These are phyloP conservation scores for Acanthoscelides obtectus DNA, from an alignment of 2,888 invertebrate genomes.

Conservation along the genomic window DNA sequence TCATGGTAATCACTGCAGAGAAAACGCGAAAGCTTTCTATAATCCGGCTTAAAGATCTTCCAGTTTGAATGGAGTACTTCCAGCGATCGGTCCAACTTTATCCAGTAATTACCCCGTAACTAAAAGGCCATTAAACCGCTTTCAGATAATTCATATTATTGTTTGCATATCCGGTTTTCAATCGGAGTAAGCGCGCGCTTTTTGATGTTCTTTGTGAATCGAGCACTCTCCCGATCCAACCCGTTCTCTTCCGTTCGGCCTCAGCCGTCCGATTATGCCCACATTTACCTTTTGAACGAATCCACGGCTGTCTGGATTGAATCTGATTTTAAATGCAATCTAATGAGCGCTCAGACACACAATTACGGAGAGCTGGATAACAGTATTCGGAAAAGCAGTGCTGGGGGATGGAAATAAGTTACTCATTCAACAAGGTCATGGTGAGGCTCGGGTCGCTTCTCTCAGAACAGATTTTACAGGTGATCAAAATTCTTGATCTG, in stretches of 20 bases:
- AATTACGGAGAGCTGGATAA: background rate
- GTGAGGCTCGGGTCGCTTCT: too few relatives aligned
- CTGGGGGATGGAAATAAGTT: background rate
- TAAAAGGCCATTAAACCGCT: background rate
- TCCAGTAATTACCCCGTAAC: background rate
- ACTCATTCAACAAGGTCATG: too few relatives aligned
- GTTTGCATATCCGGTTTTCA: background rate
- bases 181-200: background rate
- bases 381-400: background rate
- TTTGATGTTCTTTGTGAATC: background rate
- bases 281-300: conserved; percentile 13
- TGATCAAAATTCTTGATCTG: too few relatives aligned
- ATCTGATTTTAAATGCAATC: background rate
- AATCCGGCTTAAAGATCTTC: background rate
- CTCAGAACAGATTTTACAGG: too few relatives aligned
- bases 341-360: background rate
- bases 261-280: conserved; percentile 22
- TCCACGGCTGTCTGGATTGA: background rate
- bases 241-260: background rate
- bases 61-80: background rate
- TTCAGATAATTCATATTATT: background rate
- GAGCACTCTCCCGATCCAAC: background rate
- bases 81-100: background rate
- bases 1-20: background rate
- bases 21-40: background rate